These are phyloP conservation scores for Pseudoatta argentina DNA, from an alignment of 1,140 invertebrate genomes.

Conservation along the genomic window DNA sequence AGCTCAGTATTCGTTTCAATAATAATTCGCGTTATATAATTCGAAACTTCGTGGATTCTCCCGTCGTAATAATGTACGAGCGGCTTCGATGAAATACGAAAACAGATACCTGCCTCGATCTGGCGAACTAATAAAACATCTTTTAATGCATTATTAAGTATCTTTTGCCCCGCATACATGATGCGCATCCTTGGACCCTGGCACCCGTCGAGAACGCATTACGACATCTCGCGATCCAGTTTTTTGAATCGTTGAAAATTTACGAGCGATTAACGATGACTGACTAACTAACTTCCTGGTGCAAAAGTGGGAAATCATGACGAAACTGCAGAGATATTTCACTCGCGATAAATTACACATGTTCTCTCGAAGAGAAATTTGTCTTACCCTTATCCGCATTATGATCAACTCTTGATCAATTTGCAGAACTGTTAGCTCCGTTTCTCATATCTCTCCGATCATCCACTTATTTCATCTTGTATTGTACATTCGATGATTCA, in stretches of 20 bases:
- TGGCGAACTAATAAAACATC: slow-evolving; percentile 4
- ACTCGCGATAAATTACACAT: neutral
- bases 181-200: slow-evolving; percentile 30
- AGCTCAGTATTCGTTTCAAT: slow-evolving; percentile 42
- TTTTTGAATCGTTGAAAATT: slow-evolving; percentile 29
- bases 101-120: slow-evolving; percentile 31
- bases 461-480: slow-evolving; percentile 63
- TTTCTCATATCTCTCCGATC: slow-evolving; percentile 50
- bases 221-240: slow-evolving; percentile 45
- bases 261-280: neutral
- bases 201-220: slow-evolving; percentile 17
- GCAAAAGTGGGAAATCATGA: neutral
- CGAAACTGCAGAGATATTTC: neutral
- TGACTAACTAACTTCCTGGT: slow-evolving; percentile 28
- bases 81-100: slow-evolving; percentile 42
- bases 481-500: slow-evolving; percentile 62
- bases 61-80: slow-evolving; percentile 27
- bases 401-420: neutral
- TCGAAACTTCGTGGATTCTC: slow-evolving; percentile 19
- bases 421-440: slow-evolving; percentile 12
- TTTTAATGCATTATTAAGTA: slow-evolving; percentile 57
- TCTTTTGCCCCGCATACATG: neutral
- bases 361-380: neutral
- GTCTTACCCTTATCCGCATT: slow-evolving; percentile 8
- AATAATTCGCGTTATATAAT: slow-evolving; percentile 51